Evolutionary conservation across 1,140 invertebrate genomes (phyloP).

Genomic region (Wiebesia pumilae): DNA sequence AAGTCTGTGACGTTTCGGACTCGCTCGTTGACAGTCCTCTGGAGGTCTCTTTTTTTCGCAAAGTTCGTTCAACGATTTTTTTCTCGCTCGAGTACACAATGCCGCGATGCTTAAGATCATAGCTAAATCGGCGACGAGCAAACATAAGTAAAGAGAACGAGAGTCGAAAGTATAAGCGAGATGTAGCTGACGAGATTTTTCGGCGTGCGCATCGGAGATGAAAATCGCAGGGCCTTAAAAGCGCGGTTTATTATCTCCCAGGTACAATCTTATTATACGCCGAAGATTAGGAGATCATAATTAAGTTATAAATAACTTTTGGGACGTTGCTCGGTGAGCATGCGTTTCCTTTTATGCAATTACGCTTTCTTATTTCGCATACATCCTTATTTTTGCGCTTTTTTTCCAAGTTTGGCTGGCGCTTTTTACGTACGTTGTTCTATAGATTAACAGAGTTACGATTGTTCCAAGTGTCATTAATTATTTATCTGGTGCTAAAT

Average conservation of each 20-base stretch:
- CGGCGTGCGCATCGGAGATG: conserved; percentile 10
- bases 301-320: conserved; percentile 49
- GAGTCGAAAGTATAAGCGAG: not conserved
- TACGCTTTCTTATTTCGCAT: not conserved
- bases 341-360: not conserved
- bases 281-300: conserved; percentile 31
- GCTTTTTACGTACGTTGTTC: not conserved
- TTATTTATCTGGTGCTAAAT: too few species aligned
- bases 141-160: conserved; percentile 18
- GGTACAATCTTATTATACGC: conserved; percentile 11
- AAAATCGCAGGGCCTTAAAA: conserved; percentile 23
- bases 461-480: too few species aligned
- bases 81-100: conserved; percentile 22
- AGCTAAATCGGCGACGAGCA: not conserved
- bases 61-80: not conserved
- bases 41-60: not conserved
- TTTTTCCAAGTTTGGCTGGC: not conserved
- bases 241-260: conserved; percentile 10
- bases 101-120: conserved; percentile 3
- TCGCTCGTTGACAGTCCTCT: not conserved
- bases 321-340: not conserved
- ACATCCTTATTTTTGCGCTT: not conserved
- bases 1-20: not conserved
- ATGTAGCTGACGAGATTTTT: conserved; percentile 16
- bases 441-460: not conserved